Percentiles rank a stretch among this genome's conserved stretches.
Conservation (phyloP, 2,113 vertebrate species). For the Sphyrna mokarran region DNA sequence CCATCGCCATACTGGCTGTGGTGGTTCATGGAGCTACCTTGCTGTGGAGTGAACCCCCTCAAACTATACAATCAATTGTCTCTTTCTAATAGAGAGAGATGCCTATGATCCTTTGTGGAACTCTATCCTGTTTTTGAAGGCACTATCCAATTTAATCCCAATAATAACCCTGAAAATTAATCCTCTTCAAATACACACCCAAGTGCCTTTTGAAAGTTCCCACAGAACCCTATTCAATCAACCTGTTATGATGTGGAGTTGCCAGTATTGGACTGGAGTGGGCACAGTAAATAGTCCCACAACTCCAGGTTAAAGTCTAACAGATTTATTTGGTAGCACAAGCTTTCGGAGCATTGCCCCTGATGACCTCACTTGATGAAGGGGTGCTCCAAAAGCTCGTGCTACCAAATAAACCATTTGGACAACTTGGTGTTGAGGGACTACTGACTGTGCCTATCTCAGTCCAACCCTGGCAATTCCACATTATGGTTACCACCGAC, state of each 20-base stretch:
- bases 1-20: not conserved
- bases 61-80: not conserved
- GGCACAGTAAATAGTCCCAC: no score
- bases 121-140: not conserved
- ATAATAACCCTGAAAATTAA: not conserved
- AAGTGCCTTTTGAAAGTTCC: not conserved
- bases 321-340: no score
- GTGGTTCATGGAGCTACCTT: not conserved
- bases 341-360: no score
- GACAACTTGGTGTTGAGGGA: no score
- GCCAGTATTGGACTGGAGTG: no score
- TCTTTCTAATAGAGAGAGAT: not conserved
- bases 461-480: no score
- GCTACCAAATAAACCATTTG: no score
- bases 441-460: no score
- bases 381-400: no score
- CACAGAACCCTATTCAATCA: not conserved
- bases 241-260: not conserved
- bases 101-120: not conserved
- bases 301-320: no score
- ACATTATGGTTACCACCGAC: no score
- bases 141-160: not conserved
- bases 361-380: no score
- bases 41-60: not conserved
- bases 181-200: not conserved